phyloP scores from a whole-genome alignment of 1,140 invertebrate species.

The Maconellicoccus hirsutus region DNA sequence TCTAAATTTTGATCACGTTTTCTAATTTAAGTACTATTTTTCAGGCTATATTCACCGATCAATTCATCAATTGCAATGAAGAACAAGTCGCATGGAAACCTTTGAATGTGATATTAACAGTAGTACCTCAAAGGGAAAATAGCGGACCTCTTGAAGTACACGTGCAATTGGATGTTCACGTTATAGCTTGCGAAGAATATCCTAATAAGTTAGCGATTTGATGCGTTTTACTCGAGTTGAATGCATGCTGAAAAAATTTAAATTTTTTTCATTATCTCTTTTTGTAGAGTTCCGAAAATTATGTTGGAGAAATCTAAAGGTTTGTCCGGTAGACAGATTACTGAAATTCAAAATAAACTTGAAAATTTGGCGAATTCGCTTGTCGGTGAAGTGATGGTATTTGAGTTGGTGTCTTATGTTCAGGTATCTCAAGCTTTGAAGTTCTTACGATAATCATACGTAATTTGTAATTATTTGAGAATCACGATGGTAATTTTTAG shows the following conservation, averaged over 20 bases:
- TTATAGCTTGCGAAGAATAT: conserved; percentile 53
- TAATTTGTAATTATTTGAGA: background rate
- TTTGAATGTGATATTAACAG: conserved; percentile 49
- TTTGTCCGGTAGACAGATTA: conserved; percentile 48
- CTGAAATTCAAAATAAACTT: conserved; percentile 44
- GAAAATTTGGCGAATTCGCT: conserved; percentile 41
- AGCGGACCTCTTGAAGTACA: conserved; percentile 45
- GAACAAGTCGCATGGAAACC: conserved; percentile 46
- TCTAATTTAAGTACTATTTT: background rate
- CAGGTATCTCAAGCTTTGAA: conserved; percentile 34
- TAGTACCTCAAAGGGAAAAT: conserved; percentile 55
- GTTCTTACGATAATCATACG: background rate
- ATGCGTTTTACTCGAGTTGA: conserved; percentile 23
- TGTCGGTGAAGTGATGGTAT: conserved; percentile 65
- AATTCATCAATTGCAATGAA: conserved; percentile 45
- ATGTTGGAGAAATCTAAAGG: conserved; percentile 53
- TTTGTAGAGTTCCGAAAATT: conserved; percentile 46
- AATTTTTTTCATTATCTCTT: no score
- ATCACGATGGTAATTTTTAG: conserved; percentile 32
- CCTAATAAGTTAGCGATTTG: conserved; percentile 49
- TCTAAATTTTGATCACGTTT: no score
- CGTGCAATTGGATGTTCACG: conserved; percentile 52
- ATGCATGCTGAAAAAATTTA: conserved; percentile 26
- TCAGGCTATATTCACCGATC: conserved; percentile 50
- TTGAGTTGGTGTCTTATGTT: conserved; percentile 54